Base-by-base conservation (phyloP, 2,888 invertebrate species). In the Eristalis pertinax region DNA sequence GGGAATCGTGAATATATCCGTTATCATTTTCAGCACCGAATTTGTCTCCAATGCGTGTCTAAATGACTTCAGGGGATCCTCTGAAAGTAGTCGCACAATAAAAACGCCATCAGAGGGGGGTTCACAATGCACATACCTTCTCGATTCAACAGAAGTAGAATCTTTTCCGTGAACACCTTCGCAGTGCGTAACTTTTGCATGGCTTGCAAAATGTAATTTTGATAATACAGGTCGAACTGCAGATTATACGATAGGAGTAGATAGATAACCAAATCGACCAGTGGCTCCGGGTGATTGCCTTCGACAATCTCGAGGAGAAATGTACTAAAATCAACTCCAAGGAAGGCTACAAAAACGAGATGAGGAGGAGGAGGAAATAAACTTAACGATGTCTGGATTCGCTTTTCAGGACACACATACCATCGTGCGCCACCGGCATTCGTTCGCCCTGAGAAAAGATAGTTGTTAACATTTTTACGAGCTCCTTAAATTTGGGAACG, bases 141-240 rank as follows among this genome's bases (percentile, higher is more conserved):
- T 90, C 98, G 95, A 92, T 99, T 98, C 11, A 98, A 94, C 70
- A 98, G 94, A 74, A 98, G 93, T 67, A 99, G 94, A 69, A 98
- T 95, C 93, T 98, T 98, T 92, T 98, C 98, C 4, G 98, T 98
- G 91, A 99, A 97, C 0, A 95, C 96, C 93, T 98, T 98, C 0
- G 98, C 97, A 67, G 95, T 95, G 60, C 95, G 94, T 85, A 95
- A 93, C 73, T 95, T 94, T 89, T 96, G 95, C 90, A 97, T 93
- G 0, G 96, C 95, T 89, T 95, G 95, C 19, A 97, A 93, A 13
- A 97, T 94, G 4, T 96, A 94, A 91, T 97, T 97, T 74, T 96
- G 96, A 8, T 94, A 93, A 11, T 94, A 93, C 78, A 94, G 94
- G 38, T 94, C 93, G 91, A 98, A 98, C 93, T 99, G 98, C 58